Conservation (phyloP, 2,888 invertebrate genomes). For the Limnephilus rhombicus region DNA sequence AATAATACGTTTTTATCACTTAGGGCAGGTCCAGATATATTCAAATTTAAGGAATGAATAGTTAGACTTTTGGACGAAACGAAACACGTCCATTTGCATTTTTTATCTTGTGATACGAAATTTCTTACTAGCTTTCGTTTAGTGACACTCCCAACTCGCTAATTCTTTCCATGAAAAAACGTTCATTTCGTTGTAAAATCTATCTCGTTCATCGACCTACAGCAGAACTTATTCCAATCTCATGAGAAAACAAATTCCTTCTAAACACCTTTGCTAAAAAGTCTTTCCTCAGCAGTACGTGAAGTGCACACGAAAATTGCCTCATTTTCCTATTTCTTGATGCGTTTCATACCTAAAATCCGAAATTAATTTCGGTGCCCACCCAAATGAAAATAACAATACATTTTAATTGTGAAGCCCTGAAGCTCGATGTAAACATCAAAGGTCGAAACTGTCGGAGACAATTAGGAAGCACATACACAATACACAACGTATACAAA, state of each 20-base stretch:
- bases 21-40: no score
- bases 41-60: no score
- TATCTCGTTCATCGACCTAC: neutral
- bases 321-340: neutral
- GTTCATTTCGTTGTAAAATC: neutral
- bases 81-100: no score
- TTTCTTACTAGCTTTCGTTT: neutral
- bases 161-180: neutral
- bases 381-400: neutral
- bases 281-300: neutral
- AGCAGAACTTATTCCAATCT: neutral
- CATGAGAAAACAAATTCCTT: neutral
- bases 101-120: no score
- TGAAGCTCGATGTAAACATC: constrained; percentile 11
- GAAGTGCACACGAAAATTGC: neutral
- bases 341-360: neutral
- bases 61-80: no score
- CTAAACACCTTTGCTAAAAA: neutral
- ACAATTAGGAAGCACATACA: constrained; percentile 4
- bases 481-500: constrained; percentile 28
- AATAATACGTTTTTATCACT: no score
- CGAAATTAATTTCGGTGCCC: neutral
- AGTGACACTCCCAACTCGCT: neutral
- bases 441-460: constrained; percentile 32
- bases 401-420: neutral